Evolutionary conservation across 2,888 invertebrate genomes (phyloP).

Genomic region (Ichneumoninae sp.): DNA sequence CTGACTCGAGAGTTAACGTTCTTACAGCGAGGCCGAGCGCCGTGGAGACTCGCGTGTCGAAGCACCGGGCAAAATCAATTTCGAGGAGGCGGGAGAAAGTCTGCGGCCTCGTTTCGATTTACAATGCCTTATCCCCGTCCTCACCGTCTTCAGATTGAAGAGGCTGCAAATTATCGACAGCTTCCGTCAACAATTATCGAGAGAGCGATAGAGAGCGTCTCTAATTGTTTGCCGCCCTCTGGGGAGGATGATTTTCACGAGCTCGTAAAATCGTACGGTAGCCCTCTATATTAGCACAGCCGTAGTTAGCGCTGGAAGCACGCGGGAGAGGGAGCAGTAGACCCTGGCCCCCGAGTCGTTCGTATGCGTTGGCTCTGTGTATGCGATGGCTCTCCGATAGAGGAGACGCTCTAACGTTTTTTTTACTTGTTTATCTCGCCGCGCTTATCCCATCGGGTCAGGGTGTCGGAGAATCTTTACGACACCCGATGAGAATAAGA

Average conservation of each 20-base stretch:
- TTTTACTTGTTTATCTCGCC: not conserved
- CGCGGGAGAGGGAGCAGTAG: not conserved
- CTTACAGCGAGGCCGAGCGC: conserved; percentile 40
- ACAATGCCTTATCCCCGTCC: not conserved
- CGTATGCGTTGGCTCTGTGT: not conserved
- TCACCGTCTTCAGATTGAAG: too few relatives aligned
- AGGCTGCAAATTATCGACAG: not conserved
- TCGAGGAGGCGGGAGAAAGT: conserved; percentile 51
- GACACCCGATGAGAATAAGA: not conserved
- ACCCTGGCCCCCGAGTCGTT: not conserved
- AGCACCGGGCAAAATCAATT: conserved; percentile 58
- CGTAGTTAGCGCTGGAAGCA: not conserved
- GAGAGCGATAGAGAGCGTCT: not conserved
- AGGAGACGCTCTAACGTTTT: conserved; percentile 30
- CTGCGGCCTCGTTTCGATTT: conserved; percentile 51
- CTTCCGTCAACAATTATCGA: not conserved
- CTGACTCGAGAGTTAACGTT: conserved; percentile 40
- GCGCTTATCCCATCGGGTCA: conserved; percentile 18
- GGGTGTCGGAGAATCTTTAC: conserved; percentile 35
- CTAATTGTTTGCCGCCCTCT: not conserved
- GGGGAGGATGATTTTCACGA: not conserved
- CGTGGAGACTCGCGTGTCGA: conserved; percentile 44
- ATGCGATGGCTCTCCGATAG: not conserved
- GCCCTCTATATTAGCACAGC: not conserved
- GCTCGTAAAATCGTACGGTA: not conserved